Evolutionary conservation across 2,888 invertebrate genomes (phyloP).

Genomic region (Stictocephala bisonia): DNA sequence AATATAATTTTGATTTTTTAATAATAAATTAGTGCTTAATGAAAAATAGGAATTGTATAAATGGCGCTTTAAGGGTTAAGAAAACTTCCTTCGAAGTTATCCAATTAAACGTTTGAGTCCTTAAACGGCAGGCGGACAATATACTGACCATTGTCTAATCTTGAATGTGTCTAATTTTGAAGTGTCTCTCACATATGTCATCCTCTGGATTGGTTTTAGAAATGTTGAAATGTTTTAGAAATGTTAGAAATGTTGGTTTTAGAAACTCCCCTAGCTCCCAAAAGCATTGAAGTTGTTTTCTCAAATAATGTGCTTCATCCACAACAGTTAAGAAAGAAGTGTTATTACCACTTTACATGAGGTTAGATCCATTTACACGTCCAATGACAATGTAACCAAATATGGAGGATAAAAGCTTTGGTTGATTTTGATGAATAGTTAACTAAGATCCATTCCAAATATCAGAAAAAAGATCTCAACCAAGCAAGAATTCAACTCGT

Average conservation of each 20-base stretch:
- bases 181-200: slow-evolving; percentile 38
- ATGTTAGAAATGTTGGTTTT: too few relatives aligned
- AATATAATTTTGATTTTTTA: too few relatives aligned
- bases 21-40: too few relatives aligned
- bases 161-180: slow-evolving; percentile 27
- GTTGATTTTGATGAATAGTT: neutral
- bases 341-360: neutral
- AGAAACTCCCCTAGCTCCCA: slow-evolving; percentile 29
- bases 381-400: slow-evolving; percentile 41
- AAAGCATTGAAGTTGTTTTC: slow-evolving; percentile 9
- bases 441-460: slow-evolving; percentile 24
- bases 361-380: neutral
- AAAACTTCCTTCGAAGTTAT: slow-evolving; percentile 28
- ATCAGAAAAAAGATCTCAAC: slow-evolving; percentile 41
- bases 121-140: slow-evolving; percentile 42
- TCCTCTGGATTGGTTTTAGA: slow-evolving; percentile 18
- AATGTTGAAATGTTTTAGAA: too few relatives aligned
- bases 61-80: too few relatives aligned
- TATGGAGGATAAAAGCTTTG: slow-evolving; percentile 24
- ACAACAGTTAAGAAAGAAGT: neutral
- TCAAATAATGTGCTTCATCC: slow-evolving; percentile 7
- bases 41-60: too few relatives aligned
- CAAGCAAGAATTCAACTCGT: too few relatives aligned
- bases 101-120: neutral
- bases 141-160: slow-evolving; percentile 25